These are phyloP conservation scores for Stegostoma tigrinum DNA, from an alignment of 2,113 vertebrate species.

Conservation along the genomic window DNA sequence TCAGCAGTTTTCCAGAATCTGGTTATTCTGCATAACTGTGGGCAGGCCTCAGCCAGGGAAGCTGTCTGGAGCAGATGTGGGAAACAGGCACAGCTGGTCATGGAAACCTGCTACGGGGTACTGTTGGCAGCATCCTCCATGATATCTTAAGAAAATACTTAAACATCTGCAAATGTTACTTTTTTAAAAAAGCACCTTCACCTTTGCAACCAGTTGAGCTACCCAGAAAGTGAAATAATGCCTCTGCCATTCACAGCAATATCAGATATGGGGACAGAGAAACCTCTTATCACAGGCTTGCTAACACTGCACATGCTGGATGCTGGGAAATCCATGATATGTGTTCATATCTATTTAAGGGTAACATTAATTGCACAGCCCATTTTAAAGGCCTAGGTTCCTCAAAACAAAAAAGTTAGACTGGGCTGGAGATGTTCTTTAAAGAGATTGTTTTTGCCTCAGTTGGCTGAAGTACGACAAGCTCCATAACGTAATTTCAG, in stretches of 20 bases:
- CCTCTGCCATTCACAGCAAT: not conserved
- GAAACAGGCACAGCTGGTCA: too few relatives aligned
- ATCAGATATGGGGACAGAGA: not conserved
- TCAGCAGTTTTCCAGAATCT: not conserved
- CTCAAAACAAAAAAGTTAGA: not conserved
- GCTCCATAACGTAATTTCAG: too few relatives aligned
- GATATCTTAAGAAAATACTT: not conserved
- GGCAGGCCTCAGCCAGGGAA: not conserved
- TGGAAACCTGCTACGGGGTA: not conserved
- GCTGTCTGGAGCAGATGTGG: slow-evolving; percentile 10
- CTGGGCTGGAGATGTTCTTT: not conserved
- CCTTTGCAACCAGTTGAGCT: not conserved
- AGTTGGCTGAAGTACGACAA: not conserved
- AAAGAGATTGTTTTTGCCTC: not conserved
- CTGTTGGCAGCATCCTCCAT: not conserved
- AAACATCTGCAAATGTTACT: not conserved
- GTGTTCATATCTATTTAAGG: not conserved
- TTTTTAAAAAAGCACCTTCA: not conserved
- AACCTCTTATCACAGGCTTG: not conserved
- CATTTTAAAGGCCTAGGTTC: not conserved
- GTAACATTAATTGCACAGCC: not conserved
- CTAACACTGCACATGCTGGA: not conserved
- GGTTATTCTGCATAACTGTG: not conserved
- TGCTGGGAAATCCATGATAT: not conserved
- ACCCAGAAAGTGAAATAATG: not conserved